Percentiles rank a stretch among this genome's conserved stretches.
phyloP scores from a whole-genome alignment of 2,797 vertebrate genomes.

The Hoplostethus mediterraneus region DNA sequence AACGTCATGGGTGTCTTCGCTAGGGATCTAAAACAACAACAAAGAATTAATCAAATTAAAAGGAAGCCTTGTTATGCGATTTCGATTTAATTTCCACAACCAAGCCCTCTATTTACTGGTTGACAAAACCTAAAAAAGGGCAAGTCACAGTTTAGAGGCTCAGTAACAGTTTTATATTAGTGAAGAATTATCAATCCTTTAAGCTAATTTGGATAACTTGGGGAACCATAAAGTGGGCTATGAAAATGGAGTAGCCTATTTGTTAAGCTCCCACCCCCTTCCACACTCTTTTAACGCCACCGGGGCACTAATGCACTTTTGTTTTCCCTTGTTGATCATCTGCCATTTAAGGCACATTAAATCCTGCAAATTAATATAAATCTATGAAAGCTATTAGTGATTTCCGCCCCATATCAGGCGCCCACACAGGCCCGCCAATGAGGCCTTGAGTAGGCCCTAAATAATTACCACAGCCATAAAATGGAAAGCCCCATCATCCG shows the following conservation, averaged over 20 bases:
- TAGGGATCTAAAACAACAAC: constrained; percentile 87
- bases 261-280: constrained; percentile 83
- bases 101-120: constrained; percentile 86
- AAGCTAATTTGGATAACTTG: constrained; percentile 91
- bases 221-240: constrained; percentile 85
- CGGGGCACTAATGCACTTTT: constrained; percentile 84
- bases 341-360: constrained; percentile 85
- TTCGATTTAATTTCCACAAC: constrained; percentile 90
- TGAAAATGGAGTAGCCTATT: constrained; percentile 82
- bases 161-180: constrained; percentile 90
- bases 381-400: constrained; percentile 82
- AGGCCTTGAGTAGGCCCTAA: constrained; percentile 43
- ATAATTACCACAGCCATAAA: constrained; percentile 24
- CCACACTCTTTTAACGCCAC: constrained; percentile 83
- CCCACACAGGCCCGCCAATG: constrained; percentile 47
- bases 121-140: constrained; percentile 85
- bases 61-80: constrained; percentile 88
- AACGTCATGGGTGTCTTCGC: constrained; percentile 87
- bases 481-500: not conserved
- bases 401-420: constrained; percentile 58
- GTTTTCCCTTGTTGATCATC: constrained; percentile 85
- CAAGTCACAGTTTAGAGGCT: constrained; percentile 88
- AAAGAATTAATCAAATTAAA: constrained; percentile 93
- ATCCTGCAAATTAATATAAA: constrained; percentile 87
- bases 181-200: constrained; percentile 91